Conservation (phyloP, 2,113 vertebrate species). For the Rhadina sibilatrix region DNA sequence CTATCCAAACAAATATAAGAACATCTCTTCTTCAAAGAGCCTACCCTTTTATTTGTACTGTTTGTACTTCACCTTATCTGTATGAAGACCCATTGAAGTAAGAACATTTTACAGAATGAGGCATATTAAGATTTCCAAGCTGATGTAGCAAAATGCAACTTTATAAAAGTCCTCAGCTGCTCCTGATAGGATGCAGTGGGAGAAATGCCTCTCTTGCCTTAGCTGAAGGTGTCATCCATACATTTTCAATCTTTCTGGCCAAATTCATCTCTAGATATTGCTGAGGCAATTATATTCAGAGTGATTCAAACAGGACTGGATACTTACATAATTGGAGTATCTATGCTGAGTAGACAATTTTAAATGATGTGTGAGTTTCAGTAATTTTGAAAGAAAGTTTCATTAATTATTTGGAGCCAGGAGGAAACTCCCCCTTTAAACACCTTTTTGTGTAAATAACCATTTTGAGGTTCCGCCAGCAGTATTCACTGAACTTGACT, state of each 20-base stretch:
- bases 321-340: conserved; percentile 5
- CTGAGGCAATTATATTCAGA: background rate
- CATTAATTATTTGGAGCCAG: background rate
- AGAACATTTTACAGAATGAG: background rate
- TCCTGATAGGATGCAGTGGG: background rate
- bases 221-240: background rate
- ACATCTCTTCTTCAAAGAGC: background rate
- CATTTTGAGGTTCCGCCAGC: background rate
- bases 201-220: background rate
- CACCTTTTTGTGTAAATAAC: background rate
- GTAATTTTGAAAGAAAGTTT: background rate
- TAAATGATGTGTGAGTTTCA: background rate
- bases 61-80: background rate
- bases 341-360: background rate
- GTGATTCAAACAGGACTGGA: background rate
- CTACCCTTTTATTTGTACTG: background rate
- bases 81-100: background rate
- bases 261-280: background rate
- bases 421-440: background rate
- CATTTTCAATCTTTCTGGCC: background rate
- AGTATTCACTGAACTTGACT: background rate
- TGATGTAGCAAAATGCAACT: background rate
- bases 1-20: background rate
- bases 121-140: background rate
- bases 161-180: background rate